phyloP scores from a whole-genome alignment of 2,113 vertebrate genomes.

The Caranx melampygus region DNA sequence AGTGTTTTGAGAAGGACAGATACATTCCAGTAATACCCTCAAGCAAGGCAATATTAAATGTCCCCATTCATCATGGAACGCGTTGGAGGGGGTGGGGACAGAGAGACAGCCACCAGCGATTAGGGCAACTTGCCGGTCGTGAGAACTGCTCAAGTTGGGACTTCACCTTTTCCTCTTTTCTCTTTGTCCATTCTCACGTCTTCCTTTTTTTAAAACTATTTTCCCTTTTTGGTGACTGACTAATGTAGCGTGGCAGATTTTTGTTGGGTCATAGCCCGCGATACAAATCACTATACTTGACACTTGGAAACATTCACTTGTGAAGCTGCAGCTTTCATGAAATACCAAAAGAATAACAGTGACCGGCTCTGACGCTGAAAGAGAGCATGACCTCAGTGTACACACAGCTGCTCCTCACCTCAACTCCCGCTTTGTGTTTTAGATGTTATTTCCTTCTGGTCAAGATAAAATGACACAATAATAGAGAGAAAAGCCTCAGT shows the following conservation, averaged over 20 bases:
- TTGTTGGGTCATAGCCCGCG: slow-evolving; percentile 56
- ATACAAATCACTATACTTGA: slow-evolving; percentile 70
- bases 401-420: slow-evolving; percentile 75
- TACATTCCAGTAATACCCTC: slow-evolving; percentile 71
- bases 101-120: slow-evolving; percentile 69
- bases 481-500: slow-evolving; percentile 29
- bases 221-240: slow-evolving; percentile 34
- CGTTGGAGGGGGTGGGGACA: slow-evolving; percentile 56
- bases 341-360: slow-evolving; percentile 47
- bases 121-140: slow-evolving; percentile 66
- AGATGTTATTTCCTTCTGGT: slow-evolving; percentile 43
- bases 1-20: slow-evolving; percentile 52
- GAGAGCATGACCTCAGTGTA: slow-evolving; percentile 57
- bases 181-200: slow-evolving; percentile 49
- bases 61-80: slow-evolving; percentile 81
- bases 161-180: slow-evolving; percentile 45
- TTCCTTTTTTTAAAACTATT: slow-evolving; percentile 18
- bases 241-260: slow-evolving; percentile 61
- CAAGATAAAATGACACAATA: slow-evolving; percentile 40
- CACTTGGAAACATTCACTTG: slow-evolving; percentile 56
- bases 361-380: slow-evolving; percentile 44
- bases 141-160: slow-evolving; percentile 69
- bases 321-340: slow-evolving; percentile 41
- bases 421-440: slow-evolving; percentile 52
- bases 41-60: slow-evolving; percentile 79